Percentiles rank a stretch among this genome's conserved stretches.
These are phyloP conservation scores for Thalassophryne amazonica DNA, from an alignment of 2,797 vertebrate genomes.

Conservation along the genomic window DNA sequence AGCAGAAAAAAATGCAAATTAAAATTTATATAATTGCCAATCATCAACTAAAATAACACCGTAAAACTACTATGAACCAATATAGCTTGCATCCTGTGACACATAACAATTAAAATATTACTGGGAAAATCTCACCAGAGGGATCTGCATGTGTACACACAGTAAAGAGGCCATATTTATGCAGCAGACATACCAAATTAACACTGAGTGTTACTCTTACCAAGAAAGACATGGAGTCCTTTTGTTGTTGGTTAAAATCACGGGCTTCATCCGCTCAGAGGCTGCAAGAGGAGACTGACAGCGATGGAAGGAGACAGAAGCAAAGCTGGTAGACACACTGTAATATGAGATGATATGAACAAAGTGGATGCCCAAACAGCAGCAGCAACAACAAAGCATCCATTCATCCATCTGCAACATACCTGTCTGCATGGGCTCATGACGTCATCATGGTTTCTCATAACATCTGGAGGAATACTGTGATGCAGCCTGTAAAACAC, in stretches of 20 bases:
- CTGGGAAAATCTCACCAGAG: not conserved
- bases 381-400: constrained; percentile 12
- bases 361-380: constrained; percentile 14
- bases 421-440: constrained; percentile 49
- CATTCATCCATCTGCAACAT: constrained; percentile 14
- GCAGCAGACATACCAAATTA: not conserved
- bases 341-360: constrained; percentile 25
- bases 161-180: no score
- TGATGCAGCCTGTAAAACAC: not conserved
- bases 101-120: no score
- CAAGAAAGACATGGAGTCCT: constrained; percentile 96
- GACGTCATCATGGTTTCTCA: not conserved
- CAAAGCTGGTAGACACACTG: not conserved
- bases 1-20: no score
- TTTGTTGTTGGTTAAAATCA: constrained; percentile 68
- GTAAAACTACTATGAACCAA: no score
- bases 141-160: constrained; percentile 5
- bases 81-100: no score
- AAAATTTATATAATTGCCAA: no score
- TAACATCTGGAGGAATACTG: not conserved
- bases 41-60: no score
- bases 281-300: constrained; percentile 36
- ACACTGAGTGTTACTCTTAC: constrained; percentile 75
- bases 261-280: constrained; percentile 73
- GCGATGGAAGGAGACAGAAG: constrained; percentile 6